Evolutionary conservation across 1,140 invertebrate genomes (phyloP), one percentile per base, ranked within the genome.

Genomic region (Physella acuta): DNA sequence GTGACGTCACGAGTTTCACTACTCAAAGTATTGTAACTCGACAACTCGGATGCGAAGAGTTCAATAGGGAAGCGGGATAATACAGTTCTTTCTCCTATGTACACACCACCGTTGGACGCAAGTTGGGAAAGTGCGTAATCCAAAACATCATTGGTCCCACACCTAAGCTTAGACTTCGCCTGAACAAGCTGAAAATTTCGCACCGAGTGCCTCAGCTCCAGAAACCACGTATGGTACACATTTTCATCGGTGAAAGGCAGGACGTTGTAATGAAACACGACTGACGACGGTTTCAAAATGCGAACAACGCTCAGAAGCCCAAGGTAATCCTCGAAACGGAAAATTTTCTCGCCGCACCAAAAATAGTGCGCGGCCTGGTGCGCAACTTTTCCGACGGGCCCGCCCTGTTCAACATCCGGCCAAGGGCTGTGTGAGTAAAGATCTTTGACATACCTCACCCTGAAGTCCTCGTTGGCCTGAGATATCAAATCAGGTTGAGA

Each of bases 151-250:
- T 17, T 0, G 3, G 59, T 37, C 11, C 60, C 59, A 16, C 62
- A 59, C 2, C 28, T 8, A 14, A 30, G 67, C 2, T 30, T 20
- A 2, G n/a, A 31, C 0, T 3, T 4, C n/a, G 49, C 24, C 37
- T 39, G 30, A 1, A 58, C 58, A 11, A 72, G 60, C 30, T 64
- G 60, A n/a, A 72, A 26, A 31, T 26, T 39, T n/a, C 66, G 67
- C 16, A 72, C 20, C n/a, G 60, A 61, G 44, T 70, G 52, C 52
- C 59, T 69, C 58, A 72, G 60, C 37, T 69, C 67, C 36, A 37
- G 34, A 34, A 73, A 69, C 68, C 68, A 73, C n/a, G 34, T 39
- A 58, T 73, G 36, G 63, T 73, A 73, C 28, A 33, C 20, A 8
- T 33, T 20, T 2, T 37, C 20, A 61, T 73, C 71, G 17, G 44